Conservation (phyloP, 2,113 vertebrate genomes). For the Urocynchramus pylzowi region DNA sequence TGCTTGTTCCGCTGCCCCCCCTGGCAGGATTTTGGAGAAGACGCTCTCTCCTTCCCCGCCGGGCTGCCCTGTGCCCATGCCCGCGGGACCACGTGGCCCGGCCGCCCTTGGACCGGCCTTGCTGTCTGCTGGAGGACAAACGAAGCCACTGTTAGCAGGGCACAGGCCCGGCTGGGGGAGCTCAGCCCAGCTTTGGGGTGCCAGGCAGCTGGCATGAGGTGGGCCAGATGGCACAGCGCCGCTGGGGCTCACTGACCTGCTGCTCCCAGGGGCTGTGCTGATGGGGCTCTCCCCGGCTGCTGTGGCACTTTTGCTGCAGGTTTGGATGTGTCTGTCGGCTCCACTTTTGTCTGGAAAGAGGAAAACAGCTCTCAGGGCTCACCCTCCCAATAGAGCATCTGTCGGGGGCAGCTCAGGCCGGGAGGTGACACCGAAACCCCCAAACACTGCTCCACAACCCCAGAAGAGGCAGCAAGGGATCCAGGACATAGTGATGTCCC, state of each 20-base stretch:
- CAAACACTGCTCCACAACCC: background rate
- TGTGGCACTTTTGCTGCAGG: constrained; percentile 78
- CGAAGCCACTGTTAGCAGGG: background rate
- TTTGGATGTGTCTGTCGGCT: constrained; percentile 74
- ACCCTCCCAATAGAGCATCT: background rate
- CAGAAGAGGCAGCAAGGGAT: background rate
- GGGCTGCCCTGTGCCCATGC: constrained; percentile 72
- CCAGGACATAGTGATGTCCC: background rate
- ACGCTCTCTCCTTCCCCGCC: constrained; percentile 87
- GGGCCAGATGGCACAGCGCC: background rate
- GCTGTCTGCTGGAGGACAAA: constrained; percentile 71
- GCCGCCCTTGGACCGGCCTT: constrained; percentile 73
- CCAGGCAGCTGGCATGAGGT: background rate
- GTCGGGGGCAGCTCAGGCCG: fast-evolving
- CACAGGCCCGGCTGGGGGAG: fast-evolving
- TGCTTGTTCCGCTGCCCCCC: constrained; percentile 94
- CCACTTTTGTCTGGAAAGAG: constrained; percentile 76
- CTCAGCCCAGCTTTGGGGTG: background rate
- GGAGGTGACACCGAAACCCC: background rate
- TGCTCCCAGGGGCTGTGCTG: constrained; percentile 75
- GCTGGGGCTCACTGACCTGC: constrained; percentile 75
- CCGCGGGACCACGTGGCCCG: constrained; percentile 71
- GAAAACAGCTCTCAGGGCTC: background rate
- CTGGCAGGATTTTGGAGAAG: constrained; percentile 93
- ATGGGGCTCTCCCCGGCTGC: constrained; percentile 76